These are phyloP conservation scores for Notothenia rossii DNA, from an alignment of 2,113 vertebrate genomes.

Conservation along the genomic window DNA sequence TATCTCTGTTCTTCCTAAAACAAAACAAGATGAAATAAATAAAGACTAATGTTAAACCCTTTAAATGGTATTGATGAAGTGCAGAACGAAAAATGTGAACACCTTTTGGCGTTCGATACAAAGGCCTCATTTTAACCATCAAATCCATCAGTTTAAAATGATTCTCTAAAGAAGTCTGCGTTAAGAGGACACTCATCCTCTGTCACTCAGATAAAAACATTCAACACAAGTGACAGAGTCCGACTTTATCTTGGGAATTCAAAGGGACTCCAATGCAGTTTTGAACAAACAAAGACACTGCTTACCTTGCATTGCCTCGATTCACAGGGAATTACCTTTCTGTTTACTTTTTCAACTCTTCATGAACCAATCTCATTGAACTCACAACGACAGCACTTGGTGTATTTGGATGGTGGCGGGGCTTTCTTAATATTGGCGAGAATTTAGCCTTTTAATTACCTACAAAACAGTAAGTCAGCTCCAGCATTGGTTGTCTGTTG, in stretches of 20 bases:
- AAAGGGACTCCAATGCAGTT: conserved; percentile 15
- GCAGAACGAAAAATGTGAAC: conserved; percentile 4
- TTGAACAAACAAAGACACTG: not conserved
- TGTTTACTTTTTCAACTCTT: conserved; percentile 24
- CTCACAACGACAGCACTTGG: not conserved
- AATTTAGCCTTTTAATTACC: conserved; percentile 10
- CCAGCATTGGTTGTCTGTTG: not conserved
- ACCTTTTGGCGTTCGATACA: not conserved
- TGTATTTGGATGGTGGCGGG: not conserved
- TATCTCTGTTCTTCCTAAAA: not conserved
- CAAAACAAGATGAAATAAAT: not conserved
- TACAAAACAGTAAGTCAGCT: conserved; percentile 1
- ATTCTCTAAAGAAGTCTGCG: conserved; percentile 20
- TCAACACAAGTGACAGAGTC: conserved; percentile 2
- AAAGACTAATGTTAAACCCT: not conserved
- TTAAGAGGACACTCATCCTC: not conserved
- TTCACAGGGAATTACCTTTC: conserved; percentile 19
- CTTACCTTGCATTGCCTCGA: conserved; percentile 10
- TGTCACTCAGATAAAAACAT: conserved; percentile 11
- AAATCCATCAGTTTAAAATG: conserved; percentile 27
- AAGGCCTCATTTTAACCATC: not conserved
- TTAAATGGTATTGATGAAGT: conserved; percentile 15
- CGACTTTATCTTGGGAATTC: conserved; percentile 11
- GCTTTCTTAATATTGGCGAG: conserved; percentile 6
- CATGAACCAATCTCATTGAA: conserved; percentile 5